Base-by-base conservation (phyloP, 1,140 invertebrate genomes). In the Scaptomyza graminum region DNA sequence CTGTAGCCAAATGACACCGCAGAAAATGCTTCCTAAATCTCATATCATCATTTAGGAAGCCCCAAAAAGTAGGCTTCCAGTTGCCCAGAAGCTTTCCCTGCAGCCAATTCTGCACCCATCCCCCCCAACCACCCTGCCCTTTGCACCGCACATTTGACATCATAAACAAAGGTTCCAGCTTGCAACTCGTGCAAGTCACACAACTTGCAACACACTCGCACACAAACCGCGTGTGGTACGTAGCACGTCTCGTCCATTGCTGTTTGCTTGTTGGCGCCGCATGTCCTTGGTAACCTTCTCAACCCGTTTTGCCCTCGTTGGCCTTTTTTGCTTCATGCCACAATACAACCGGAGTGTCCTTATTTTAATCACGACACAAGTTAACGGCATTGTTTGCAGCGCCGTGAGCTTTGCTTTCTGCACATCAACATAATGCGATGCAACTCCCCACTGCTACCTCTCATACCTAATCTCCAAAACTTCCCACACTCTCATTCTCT, bases 31-130 rank as follows among this genome's bases (percentile, higher is more conserved):
- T 79, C 74, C 82, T 74, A 87, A 87, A 87, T 88, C 79, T 87
- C 83, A 87, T 88, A 88, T 88, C 82, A 87, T 87, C 82, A 87
- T 87, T 87, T 87, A 87, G 83, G 83, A 79, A 87, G 83, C 88
- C 88, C 69, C 76, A 83, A 82, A 59, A 69, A 63, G 70, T 74
- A 65, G 65, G 54, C 54, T 16, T 15, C 37, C 54, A 56, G 37
- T 49, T 52, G 60, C 47, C 49, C 49, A 68, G 61, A 9, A 51
- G 22, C 18, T 2, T 9, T 5, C 18, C 18, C 11, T 12, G n/a
- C n/a, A n/a, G n/a, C n/a, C n/a, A n/a, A n/a, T n/a, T n/a, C n/a
- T n/a, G n/a, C n/a, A n/a, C 39, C 22, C 37, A 4, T 34, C 15
- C 25, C 61, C 46, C 49, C 52, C 18, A 22, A 2, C 1, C 2